Percentiles rank a stretch among this genome's conserved stretches.
These are phyloP conservation scores for Peromyscus attwateri DNA, from an alignment of 2,797 vertebrate species.

Conservation along the genomic window DNA sequence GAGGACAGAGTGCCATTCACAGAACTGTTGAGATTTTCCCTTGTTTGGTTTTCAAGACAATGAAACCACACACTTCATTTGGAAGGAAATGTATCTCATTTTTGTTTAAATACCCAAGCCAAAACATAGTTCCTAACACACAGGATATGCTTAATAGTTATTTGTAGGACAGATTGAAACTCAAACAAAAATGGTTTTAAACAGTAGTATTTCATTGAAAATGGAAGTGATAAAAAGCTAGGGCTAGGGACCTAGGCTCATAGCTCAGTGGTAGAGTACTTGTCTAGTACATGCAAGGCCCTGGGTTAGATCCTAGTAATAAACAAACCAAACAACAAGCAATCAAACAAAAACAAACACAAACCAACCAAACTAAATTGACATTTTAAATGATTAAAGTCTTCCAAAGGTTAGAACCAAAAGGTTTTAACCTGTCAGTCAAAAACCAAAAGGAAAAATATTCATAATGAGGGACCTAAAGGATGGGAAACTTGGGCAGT, in stretches of 20 bases:
- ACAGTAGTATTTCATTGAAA: neutral
- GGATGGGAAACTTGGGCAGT: neutral
- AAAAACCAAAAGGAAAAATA: conserved; percentile 22
- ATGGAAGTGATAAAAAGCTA: neutral
- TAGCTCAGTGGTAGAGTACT: neutral
- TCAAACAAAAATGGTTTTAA: neutral
- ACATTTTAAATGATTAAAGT: conserved; percentile 32
- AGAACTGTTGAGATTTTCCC: neutral
- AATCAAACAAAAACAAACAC: conserved; percentile 4
- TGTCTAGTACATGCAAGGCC: neutral
- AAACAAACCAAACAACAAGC: neutral
- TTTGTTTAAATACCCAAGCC: neutral
- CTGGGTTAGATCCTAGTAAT: neutral
- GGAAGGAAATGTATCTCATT: neutral
- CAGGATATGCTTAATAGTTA: neutral
- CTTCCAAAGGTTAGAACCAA: conserved; percentile 22
- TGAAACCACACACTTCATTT: neutral
- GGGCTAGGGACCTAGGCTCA: neutral
- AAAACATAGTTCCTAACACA: neutral
- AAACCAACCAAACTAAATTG: neutral
- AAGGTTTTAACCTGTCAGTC: neutral
- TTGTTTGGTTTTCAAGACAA: neutral
- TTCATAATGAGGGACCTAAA: neutral
- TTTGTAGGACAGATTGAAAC: neutral
- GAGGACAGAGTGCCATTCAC: neutral